A percentile compares a stretch with the other conserved stretches of the same genome.
These are phyloP conservation scores for Leucopternis melanops DNA, from an alignment of 2,113 vertebrate species.

Conservation along the genomic window DNA sequence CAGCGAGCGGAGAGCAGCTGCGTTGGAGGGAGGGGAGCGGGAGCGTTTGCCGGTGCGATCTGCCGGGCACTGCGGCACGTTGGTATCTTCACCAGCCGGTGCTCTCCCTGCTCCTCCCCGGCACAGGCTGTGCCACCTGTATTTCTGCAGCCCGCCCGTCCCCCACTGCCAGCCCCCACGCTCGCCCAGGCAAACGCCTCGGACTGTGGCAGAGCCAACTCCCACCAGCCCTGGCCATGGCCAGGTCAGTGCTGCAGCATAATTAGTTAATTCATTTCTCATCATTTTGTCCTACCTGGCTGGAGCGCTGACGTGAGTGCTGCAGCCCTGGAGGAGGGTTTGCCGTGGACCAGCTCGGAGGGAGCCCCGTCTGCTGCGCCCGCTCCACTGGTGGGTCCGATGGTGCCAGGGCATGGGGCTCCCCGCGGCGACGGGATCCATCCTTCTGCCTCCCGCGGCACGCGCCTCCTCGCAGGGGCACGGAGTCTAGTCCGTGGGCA, in stretches of 20 bases:
- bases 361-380: neutral
- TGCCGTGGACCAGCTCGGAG: neutral
- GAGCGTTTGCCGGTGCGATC: neutral
- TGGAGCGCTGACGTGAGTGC: neutral
- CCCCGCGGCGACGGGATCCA: fast-evolving
- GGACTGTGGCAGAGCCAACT: neutral
- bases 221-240: no score
- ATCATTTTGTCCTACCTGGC: neutral
- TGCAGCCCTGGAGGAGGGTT: neutral
- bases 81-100: fast-evolving
- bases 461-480: neutral
- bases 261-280: neutral
- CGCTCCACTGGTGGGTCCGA: fast-evolving
- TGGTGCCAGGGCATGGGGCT: neutral
- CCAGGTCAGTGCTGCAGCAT: neutral
- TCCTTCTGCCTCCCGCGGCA: neutral
- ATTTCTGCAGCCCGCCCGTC: neutral
- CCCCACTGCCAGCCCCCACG: neutral
- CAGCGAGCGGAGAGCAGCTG: neutral
- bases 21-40: neutral
- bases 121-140: neutral
- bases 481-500: fast-evolving
- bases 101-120: neutral
- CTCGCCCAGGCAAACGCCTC: fast-evolving
- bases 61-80: fast-evolving